Conservation (phyloP, 1,140 invertebrate genomes). For the Drosophila pseudoananassae region DNA sequence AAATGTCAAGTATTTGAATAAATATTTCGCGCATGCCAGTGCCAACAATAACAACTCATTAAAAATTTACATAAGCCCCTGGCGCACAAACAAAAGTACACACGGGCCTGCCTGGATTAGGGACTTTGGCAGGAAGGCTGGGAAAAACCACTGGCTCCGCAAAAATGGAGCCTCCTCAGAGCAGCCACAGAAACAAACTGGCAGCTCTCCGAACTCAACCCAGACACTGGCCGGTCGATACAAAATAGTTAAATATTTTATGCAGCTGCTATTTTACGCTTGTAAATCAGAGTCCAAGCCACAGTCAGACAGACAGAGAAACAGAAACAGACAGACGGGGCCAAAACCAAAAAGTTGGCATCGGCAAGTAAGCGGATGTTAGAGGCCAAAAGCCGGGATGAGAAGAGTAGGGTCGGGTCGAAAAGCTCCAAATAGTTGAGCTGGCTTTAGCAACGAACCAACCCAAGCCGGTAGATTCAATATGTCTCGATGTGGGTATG, state of each 20-base stretch:
- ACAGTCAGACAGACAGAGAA: slow-evolving; percentile 46
- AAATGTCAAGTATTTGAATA: slow-evolving; percentile 14
- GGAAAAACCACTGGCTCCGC: slow-evolving; percentile 43
- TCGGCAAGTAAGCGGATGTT: slow-evolving; percentile 34
- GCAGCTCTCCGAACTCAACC: slow-evolving; percentile 5
- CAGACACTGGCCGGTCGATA: slow-evolving; percentile 49
- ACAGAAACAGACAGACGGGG: slow-evolving; percentile 8
- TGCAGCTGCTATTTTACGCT: slow-evolving; percentile 77
- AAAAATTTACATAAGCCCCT: slow-evolving; percentile 36
- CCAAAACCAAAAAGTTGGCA: slow-evolving; percentile 36
- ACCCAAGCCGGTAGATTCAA: not conserved
- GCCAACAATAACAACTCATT: slow-evolving; percentile 40
- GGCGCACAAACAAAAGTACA: not conserved
- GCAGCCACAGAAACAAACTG: slow-evolving; percentile 52
- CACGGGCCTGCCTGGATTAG: slow-evolving; percentile 31
- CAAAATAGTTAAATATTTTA: slow-evolving; percentile 73
- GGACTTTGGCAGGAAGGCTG: slow-evolving; percentile 15
- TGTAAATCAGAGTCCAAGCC: slow-evolving; percentile 73
- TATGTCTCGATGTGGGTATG: not conserved
- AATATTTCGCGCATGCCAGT: not conserved
- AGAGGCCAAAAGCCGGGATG: slow-evolving; percentile 16
- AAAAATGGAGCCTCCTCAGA: slow-evolving; percentile 53
- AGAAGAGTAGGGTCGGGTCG: slow-evolving; percentile 5
- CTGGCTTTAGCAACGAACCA: slow-evolving; percentile 22
- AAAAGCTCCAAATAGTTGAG: slow-evolving; percentile 39